Evolutionary conservation across 2,113 vertebrate species (phyloP).

Genomic region (Rhea pennata): DNA sequence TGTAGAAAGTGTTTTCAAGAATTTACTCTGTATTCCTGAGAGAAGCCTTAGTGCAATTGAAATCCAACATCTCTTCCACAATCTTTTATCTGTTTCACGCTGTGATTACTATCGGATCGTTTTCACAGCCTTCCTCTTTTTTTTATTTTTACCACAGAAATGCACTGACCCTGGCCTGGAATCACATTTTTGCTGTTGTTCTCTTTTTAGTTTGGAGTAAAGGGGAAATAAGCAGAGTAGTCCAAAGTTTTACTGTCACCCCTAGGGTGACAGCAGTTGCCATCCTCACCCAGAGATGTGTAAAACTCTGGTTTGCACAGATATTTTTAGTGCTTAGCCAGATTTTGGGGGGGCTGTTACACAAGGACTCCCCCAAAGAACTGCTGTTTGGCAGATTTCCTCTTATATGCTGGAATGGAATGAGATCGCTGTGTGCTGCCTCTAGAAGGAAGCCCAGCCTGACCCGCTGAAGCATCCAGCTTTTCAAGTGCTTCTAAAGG

Average conservation of each 20-base stretch:
- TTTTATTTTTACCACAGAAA: background rate
- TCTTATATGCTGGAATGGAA: too few species aligned
- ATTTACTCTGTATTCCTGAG: background rate
- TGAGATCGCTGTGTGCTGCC: background rate
- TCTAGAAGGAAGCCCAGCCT: background rate
- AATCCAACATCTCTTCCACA: background rate
- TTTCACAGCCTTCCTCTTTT: background rate
- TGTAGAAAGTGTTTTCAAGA: background rate
- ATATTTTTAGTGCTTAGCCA: background rate
- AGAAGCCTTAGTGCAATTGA: background rate
- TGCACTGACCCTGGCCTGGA: background rate
- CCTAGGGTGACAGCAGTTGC: background rate
- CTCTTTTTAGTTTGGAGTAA: background rate
- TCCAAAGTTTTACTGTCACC: background rate
- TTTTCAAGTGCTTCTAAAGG: background rate
- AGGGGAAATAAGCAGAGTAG: background rate
- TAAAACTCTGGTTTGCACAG: background rate
- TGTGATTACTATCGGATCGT: background rate
- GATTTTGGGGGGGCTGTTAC: background rate
- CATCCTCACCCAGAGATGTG: rapidly evolving
- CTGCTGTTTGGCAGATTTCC: background rate
- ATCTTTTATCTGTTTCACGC: background rate
- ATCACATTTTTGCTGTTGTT: background rate
- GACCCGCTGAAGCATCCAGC: background rate
- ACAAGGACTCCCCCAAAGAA: background rate